Percentiles rank a stretch among this genome's conserved stretches.
Conservation (phyloP, 2,888 invertebrate species). For the Enchytraeus crypticus region DNA sequence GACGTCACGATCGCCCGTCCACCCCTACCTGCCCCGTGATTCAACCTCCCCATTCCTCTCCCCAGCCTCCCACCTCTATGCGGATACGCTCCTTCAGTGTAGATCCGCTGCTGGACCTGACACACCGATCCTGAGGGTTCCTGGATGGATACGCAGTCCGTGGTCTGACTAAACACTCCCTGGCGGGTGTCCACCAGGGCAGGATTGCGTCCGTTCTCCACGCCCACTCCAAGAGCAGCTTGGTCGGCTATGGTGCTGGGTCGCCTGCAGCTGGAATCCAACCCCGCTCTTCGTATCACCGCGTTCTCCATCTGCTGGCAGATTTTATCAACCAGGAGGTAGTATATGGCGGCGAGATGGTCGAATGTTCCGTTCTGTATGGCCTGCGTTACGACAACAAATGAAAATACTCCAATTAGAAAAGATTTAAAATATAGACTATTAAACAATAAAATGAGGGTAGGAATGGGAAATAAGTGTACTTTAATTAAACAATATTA, state of each 20-base stretch:
- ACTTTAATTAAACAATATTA: no score
- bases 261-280: constrained; percentile 43
- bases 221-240: constrained; percentile 49
- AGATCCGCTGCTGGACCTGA: constrained; percentile 17
- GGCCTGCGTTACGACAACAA: constrained; percentile 51
- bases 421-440: no score
- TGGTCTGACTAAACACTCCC: constrained; percentile 33
- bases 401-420: background rate
- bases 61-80: background rate
- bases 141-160: constrained; percentile 38
- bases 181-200: constrained; percentile 30
- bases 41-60: constrained; percentile 28
- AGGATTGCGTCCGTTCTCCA: constrained; percentile 25
- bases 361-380: constrained; percentile 78
- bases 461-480: no score
- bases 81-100: constrained; percentile 1
- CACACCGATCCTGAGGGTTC: constrained; percentile 9
- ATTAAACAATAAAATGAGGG: no score
- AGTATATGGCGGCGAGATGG: constrained; percentile 88
- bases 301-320: constrained; percentile 41
- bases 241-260: constrained; percentile 68
- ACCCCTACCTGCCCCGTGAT: constrained; percentile 35
- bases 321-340: constrained; percentile 65
- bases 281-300: constrained; percentile 25
- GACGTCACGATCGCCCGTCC: constrained; percentile 53